Conservation (phyloP, 2,113 vertebrate species). For the Etia nguti region DNA sequence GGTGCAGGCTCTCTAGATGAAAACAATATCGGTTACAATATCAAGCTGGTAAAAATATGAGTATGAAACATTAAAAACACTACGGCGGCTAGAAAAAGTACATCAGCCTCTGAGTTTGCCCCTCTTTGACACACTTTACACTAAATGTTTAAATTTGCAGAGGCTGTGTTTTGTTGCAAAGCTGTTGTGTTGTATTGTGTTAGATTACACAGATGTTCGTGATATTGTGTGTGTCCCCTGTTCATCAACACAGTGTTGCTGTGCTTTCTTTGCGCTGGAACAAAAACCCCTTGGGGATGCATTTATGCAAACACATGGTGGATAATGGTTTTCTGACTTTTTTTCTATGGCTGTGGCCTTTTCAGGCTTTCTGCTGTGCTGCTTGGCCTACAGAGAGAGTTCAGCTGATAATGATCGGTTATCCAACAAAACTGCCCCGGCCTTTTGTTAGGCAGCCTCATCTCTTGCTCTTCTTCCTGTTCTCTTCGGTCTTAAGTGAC, state of each 20-base stretch:
- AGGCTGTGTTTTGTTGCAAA: not conserved
- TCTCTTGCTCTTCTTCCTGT: not conserved
- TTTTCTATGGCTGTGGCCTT: constrained; percentile 2
- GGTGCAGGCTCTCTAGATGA: not conserved
- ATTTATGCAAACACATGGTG: not conserved
- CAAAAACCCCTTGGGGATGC: not conserved
- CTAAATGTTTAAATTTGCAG: not conserved
- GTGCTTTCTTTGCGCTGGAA: not conserved
- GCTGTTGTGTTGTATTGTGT: not conserved
- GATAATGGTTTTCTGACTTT: not conserved
- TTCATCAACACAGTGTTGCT: not conserved
- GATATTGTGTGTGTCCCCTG: not conserved
- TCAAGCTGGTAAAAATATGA: not conserved
- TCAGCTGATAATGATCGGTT: constrained; percentile 33
- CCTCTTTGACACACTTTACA: not conserved
- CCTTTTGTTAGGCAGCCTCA: not conserved
- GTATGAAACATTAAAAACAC: not conserved
- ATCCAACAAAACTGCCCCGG: constrained; percentile 6
- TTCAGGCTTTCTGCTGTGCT: not conserved
- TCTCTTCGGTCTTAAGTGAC: not conserved
- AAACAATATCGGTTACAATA: not conserved
- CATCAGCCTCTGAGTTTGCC: not conserved
- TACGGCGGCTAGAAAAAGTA: not conserved
- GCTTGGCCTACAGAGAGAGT: constrained; percentile 1
- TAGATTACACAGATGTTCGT: not conserved